Percentiles rank a stretch among this genome's conserved stretches.
Conservation (phyloP, 2,113 vertebrate genomes). For the Camarhynchus parvulus region DNA sequence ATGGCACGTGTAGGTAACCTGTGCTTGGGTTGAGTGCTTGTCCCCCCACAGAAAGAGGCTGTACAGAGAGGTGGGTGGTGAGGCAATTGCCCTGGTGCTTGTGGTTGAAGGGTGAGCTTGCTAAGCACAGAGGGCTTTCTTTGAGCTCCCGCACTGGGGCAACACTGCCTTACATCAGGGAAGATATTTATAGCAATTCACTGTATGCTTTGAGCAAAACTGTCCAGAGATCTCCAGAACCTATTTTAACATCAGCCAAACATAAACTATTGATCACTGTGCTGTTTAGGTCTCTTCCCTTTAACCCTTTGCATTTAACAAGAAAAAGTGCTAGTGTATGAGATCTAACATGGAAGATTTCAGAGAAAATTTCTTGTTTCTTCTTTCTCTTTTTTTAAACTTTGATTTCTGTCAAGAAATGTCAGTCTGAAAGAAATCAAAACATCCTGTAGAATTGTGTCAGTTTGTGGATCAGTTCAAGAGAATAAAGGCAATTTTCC, state of each 20-base stretch:
- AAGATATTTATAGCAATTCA: background rate
- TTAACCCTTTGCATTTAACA: background rate
- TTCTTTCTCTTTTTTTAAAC: background rate
- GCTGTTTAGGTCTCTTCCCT: background rate
- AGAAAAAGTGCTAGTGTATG: background rate
- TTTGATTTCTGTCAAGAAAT: background rate
- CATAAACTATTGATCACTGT: background rate
- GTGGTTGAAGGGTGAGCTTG: background rate
- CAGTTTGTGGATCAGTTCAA: background rate
- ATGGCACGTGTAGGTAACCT: background rate
- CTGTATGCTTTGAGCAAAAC: background rate
- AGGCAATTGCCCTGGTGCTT: background rate
- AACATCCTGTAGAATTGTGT: background rate
- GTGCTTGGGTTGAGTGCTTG: background rate
- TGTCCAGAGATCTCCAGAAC: background rate
- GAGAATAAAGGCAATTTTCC: background rate
- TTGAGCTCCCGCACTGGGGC: background rate
- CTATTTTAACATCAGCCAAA: background rate
- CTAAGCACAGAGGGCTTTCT: background rate
- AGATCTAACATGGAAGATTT: background rate
- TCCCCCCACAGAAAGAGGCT: background rate
- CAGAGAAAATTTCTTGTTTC: background rate
- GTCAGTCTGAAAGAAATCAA: background rate
- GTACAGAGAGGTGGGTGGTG: background rate
- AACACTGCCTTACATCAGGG: background rate